phyloP scores from a whole-genome alignment of 2,113 vertebrate species.

The Erythrocercus mccallii region DNA sequence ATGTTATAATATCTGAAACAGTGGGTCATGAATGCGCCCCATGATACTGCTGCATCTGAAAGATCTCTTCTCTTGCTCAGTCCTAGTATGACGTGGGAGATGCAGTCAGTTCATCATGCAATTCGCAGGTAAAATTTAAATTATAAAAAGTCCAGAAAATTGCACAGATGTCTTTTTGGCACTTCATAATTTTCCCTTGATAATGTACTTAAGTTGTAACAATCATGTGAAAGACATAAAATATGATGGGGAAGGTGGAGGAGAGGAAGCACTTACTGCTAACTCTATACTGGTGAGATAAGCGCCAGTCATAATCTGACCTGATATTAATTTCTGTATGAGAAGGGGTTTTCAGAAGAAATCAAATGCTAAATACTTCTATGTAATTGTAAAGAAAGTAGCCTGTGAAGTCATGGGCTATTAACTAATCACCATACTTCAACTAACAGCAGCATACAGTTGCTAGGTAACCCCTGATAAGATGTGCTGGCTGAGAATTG shows the following conservation, averaged over 20 bases:
- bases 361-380: conserved; percentile 33
- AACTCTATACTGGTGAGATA: not conserved
- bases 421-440: conserved; percentile 48
- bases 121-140: not conserved
- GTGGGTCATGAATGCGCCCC: not conserved
- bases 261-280: not conserved
- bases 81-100: not conserved
- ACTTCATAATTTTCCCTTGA: not conserved
- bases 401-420: conserved; percentile 20
- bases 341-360: conserved; percentile 17
- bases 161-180: not conserved
- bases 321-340: not conserved
- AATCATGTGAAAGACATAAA: not conserved
- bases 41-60: not conserved
- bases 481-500: not conserved
- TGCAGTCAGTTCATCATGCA: not conserved
- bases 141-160: not conserved
- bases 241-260: not conserved
- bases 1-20: not conserved
- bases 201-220: not conserved
- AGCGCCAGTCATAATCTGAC: not conserved
- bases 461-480: conserved; percentile 44
- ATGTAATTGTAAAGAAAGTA: conserved; percentile 26
- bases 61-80: not conserved
- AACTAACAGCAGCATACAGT: conserved; percentile 5